phyloP scores from a whole-genome alignment of 2,797 vertebrate genomes.

The Pagetopsis macropterus region DNA sequence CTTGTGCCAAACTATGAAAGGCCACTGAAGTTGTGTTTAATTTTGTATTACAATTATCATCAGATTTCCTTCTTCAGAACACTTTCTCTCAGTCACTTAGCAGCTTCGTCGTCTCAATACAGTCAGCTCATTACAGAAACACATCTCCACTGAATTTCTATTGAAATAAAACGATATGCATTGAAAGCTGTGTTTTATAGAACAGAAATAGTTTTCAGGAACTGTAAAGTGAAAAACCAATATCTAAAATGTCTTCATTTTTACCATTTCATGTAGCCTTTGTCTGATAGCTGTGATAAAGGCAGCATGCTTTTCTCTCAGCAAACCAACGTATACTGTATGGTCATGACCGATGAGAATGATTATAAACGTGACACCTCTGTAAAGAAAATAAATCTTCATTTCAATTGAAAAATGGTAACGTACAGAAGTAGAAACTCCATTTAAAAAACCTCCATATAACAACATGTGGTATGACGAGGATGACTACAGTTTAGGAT shows the following conservation, averaged over 20 bases:
- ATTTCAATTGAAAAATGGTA: neutral
- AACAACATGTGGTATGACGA: neutral
- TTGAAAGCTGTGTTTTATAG: neutral
- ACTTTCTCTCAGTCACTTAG: neutral
- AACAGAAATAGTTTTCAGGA: neutral
- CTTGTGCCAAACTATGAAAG: neutral
- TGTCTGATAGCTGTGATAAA: neutral
- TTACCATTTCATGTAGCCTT: neutral
- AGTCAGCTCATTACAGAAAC: neutral
- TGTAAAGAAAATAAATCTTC: neutral
- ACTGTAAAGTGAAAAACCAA: neutral
- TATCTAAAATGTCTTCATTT: neutral
- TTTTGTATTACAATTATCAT: neutral
- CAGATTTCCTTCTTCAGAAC: neutral
- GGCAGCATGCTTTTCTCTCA: neutral
- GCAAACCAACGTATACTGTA: too few species aligned
- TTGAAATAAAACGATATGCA: neutral
- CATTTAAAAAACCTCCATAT: neutral
- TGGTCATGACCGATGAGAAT: neutral
- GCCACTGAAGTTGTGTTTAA: neutral
- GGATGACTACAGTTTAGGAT: neutral
- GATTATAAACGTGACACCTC: slow-evolving; percentile 1
- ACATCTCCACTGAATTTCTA: too few species aligned
- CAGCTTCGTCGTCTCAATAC: neutral
- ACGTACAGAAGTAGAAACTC: neutral